These are phyloP conservation scores for Mastigias papua DNA, from an alignment of 30 jellyfish, hydroid and myxozoan species.

Conservation along the genomic window DNA sequence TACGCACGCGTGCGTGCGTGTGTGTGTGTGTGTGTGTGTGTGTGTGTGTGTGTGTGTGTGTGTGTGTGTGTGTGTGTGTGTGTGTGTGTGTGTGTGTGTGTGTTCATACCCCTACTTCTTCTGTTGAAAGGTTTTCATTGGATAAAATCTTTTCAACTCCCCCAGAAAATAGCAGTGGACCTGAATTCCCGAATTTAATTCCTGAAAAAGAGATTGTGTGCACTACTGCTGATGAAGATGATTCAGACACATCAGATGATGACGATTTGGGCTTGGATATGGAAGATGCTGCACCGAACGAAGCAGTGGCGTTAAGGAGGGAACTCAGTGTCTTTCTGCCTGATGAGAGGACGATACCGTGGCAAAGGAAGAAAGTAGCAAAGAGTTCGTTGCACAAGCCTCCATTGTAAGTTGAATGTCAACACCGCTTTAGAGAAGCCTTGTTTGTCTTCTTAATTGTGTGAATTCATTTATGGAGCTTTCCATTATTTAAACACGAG, in stretches of 20 bases:
- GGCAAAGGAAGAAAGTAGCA: constrained; percentile 62
- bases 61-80: no score
- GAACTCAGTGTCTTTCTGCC: constrained; percentile 20
- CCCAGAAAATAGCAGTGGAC: neutral
- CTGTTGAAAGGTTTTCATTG: no score
- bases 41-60: no score
- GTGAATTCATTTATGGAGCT: no score
- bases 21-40: no score
- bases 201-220: constrained; percentile 35
- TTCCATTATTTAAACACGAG: no score
- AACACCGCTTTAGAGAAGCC: neutral
- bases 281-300: constrained; percentile 66
- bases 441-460: no score
- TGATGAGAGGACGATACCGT: neutral
- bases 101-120: no score
- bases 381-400: constrained; percentile 44
- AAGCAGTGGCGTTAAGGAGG: constrained; percentile 44
- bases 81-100: no score
- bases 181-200: neutral
- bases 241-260: constrained; percentile 41
- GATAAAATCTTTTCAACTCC: no score
- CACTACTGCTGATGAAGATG: neutral
- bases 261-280: constrained; percentile 41
- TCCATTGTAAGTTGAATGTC: constrained; percentile 34
- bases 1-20: no score